phyloP scores from a whole-genome alignment of 2,113 vertebrate genomes.

The Melanostigma gelatinosum region DNA sequence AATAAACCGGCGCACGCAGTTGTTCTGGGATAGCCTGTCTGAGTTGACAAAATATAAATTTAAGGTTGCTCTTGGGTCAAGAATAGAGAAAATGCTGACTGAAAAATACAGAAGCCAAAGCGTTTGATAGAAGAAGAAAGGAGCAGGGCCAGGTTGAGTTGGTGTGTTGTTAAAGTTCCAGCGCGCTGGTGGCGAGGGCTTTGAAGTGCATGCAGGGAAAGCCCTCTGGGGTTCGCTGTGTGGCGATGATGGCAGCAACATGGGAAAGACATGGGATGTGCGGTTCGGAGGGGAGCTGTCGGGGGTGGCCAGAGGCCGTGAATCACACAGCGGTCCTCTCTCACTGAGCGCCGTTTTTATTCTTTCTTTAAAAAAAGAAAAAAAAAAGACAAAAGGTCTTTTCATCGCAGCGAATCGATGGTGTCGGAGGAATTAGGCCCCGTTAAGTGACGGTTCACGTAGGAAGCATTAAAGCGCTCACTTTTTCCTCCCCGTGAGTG shows the following conservation, averaged over 20 bases:
- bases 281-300: conserved; percentile 78
- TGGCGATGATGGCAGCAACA: conserved; percentile 79
- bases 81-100: conserved; percentile 52
- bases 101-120: conserved; percentile 66
- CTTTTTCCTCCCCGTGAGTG: conserved; percentile 79
- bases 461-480: conserved; percentile 75
- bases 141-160: conserved; percentile 61
- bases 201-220: conserved; percentile 75
- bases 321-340: conserved; percentile 75
- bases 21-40: conserved; percentile 74
- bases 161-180: conserved; percentile 81
- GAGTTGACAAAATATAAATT: conserved; percentile 69
- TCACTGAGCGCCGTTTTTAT: conserved; percentile 32
- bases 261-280: conserved; percentile 82
- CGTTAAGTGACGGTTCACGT: conserved; percentile 76
- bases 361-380: too few relatives aligned
- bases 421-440: conserved; percentile 70
- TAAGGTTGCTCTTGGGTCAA: conserved; percentile 52
- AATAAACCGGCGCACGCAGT: conserved; percentile 48
- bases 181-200: conserved; percentile 64
- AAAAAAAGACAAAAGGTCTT: conserved; percentile 60
- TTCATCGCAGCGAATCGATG: conserved; percentile 76
- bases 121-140: conserved; percentile 54
- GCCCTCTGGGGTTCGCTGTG: conserved; percentile 73
- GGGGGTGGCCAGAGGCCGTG: conserved; percentile 74